A percentile compares a stretch with the other conserved stretches of the same genome.
Evolutionary conservation across 2,797 vertebrate genomes (phyloP).

Genomic region (Pseudochaenichthys georgianus): DNA sequence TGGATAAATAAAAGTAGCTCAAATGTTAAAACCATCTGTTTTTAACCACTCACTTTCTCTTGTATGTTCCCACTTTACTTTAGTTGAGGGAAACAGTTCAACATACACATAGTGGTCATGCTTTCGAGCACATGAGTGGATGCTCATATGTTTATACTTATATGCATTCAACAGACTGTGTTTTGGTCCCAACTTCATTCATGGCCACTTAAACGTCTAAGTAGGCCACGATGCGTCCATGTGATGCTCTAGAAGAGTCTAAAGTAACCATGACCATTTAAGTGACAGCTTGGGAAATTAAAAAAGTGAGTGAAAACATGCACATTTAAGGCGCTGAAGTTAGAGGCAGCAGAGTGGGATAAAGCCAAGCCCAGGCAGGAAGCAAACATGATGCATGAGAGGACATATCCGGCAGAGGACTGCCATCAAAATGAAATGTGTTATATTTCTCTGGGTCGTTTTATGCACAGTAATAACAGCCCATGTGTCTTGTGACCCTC

Average conservation of each 20-base stretch:
- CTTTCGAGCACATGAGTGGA: slow-evolving; percentile 13
- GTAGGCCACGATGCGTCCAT: slow-evolving; percentile 39
- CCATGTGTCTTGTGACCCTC: slow-evolving; percentile 34
- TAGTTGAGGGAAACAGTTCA: slow-evolving; percentile 16
- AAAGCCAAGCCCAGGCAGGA: slow-evolving; percentile 23
- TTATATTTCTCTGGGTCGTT: slow-evolving; percentile 33
- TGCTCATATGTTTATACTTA: background rate
- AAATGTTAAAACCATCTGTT: slow-evolving; percentile 8
- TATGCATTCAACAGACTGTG: slow-evolving; percentile 14
- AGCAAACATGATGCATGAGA: slow-evolving; percentile 35
- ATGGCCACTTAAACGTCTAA: slow-evolving; percentile 33
- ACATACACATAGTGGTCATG: slow-evolving; percentile 3
- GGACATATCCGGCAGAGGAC: slow-evolving; percentile 38
- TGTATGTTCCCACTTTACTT: slow-evolving; percentile 1
- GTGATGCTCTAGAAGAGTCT: slow-evolving; percentile 14
- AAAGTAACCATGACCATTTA: slow-evolving; percentile 49
- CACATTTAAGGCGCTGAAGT: slow-evolving; percentile 40
- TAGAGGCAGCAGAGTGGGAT: slow-evolving; percentile 29
- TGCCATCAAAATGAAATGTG: slow-evolving; percentile 49
- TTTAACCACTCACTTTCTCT: background rate
- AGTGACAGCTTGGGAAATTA: slow-evolving; percentile 35
- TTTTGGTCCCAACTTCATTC: slow-evolving; percentile 3
- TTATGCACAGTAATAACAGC: slow-evolving; percentile 34
- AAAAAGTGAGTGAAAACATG: slow-evolving; percentile 37
- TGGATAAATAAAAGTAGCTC: background rate